Evolutionary conservation across 2,113 vertebrate species (phyloP), one percentile per base, ranked within the genome.

Genomic region (Theristicus caerulescens): DNA sequence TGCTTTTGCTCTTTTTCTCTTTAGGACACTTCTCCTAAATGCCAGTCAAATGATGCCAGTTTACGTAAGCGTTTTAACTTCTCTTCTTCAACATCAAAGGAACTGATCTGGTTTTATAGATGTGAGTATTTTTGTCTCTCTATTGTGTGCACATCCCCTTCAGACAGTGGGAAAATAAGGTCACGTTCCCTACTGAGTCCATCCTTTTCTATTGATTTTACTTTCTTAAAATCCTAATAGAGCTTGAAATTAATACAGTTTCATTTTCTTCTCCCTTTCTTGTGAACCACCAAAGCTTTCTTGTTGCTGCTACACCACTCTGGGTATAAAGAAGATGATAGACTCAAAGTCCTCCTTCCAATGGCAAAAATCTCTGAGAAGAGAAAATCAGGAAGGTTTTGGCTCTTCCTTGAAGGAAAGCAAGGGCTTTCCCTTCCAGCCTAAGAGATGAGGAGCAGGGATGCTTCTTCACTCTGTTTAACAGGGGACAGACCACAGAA

Each of bases 201-300:
- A 79, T 96, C 94, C 82, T 94, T 96, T 92, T 67, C 95, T 96
- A 93, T 93, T 94, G 96, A 98, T 96, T 96, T 95, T 92, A 94
- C 36, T 24, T 95, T 70, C 81, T 44, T 89, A 73, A 80, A 94
- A 93, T 97, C 96, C 91, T 96, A 95, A 96, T 97, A 97, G 96
- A 96, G 91, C 94, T 94, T 96, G 96, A 97, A 97, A 94, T 97
- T 96, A 96, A 95, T 59, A 93, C 73, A 57, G 62, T 79, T 82
- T 65, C 88, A 93, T 96, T 92, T 95, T 82, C 83, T 88, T 82
- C 65, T 57, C 26, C 38, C 49, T 94, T 69, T 92, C 83, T 74
- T 32, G 44, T 36, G 71, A 89, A 69, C 46, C 58, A 69, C 38
- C 29, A 80, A 85, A 64, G 88, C 66, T 95, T 84, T 86, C 55